Evolutionary conservation across 2,888 invertebrate species (phyloP), one percentile per base, ranked within the genome.

Genomic region (Callyntrura guangdongensis): DNA sequence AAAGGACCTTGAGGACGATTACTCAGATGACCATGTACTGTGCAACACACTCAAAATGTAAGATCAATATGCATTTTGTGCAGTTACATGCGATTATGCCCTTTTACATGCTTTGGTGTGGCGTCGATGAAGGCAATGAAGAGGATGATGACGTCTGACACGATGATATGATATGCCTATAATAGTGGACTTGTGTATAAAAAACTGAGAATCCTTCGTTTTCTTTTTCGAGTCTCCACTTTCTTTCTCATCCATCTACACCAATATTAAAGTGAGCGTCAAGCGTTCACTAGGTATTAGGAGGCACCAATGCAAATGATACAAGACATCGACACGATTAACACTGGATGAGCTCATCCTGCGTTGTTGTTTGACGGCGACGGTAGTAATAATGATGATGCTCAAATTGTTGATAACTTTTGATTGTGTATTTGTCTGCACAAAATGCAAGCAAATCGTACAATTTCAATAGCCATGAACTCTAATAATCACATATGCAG

Each of bases 1-100:
- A 81, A 81, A 81, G 59, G 81, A 59, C 81, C 81, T 81, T 81
- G 81, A 81, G 81, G 56, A 59, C 27, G 59, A 72, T 72, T 1
- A 14, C 25, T 17, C 14, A 14, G 25, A 67, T 8, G 2, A 17
- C 0, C n/a, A 11, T 69, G 64, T 20, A 74, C 4, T 47, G 6
- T 14, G 72, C 49, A 72, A 14, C 12, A 11, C n/a, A n/a, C n/a
- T 45, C 45, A 72, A 36, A 45, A 45, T 72, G 36, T 67, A 77
- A 77, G 49, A 77, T 77, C 74, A 77, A 77, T 77, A 14, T 22
- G 22, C 25, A 53, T 49, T 74, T 74, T 79, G 11, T 47, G 45
- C 6, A 17, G 8, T 22, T n/a, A 36, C 36, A 36, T 36, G 36
- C 36, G 2, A 36, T 36, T 36, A 36, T 77, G 25, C 36, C 53